Conservation (phyloP, 1,140 invertebrate species). For the Sitodiplosis mosellana region DNA sequence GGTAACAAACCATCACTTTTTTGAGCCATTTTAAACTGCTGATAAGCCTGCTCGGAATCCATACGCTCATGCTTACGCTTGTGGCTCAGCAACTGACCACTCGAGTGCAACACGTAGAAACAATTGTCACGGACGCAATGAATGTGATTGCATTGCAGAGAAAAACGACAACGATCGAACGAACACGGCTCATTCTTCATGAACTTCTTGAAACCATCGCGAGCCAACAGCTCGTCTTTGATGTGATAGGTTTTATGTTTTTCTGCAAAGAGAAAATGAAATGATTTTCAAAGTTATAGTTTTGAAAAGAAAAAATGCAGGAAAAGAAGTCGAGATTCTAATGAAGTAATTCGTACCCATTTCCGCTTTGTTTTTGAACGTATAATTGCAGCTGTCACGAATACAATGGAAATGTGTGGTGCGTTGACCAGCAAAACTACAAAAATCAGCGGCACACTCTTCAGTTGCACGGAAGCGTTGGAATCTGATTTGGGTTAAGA, state of each 20-base stretch:
- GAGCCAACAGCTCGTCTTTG: slow-evolving; percentile 86
- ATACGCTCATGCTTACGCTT: slow-evolving; percentile 92
- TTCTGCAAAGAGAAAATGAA: slow-evolving; percentile 40
- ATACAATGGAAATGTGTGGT: slow-evolving; percentile 97
- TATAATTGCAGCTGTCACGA: slow-evolving; percentile 74
- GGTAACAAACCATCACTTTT: background rate
- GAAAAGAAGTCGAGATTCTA: slow-evolving; percentile 21
- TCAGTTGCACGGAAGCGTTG: slow-evolving; percentile 22
- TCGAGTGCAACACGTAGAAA: slow-evolving; percentile 88
- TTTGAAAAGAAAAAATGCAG: background rate
- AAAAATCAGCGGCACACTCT: slow-evolving; percentile 35
- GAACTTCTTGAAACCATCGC: slow-evolving; percentile 97
- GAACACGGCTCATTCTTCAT: slow-evolving; percentile 92
- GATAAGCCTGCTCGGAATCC: slow-evolving; percentile 67
- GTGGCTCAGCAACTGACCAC: slow-evolving; percentile 92
- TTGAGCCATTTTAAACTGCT: background rate
- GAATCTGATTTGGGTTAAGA: slow-evolving; percentile 8
- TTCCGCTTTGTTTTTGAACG: slow-evolving; percentile 98
- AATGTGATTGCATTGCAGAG: slow-evolving; percentile 91
- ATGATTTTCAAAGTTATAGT: background rate
- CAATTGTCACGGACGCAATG: slow-evolving; percentile 93
- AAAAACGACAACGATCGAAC: slow-evolving; percentile 77
- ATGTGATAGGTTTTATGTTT: slow-evolving; percentile 98
- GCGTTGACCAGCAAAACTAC: slow-evolving; percentile 82
- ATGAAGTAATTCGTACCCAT: too few species aligned